Evolutionary conservation across 2,113 vertebrate species (phyloP), one percentile per base, ranked within the genome.

Genomic region (Solea solea): DNA sequence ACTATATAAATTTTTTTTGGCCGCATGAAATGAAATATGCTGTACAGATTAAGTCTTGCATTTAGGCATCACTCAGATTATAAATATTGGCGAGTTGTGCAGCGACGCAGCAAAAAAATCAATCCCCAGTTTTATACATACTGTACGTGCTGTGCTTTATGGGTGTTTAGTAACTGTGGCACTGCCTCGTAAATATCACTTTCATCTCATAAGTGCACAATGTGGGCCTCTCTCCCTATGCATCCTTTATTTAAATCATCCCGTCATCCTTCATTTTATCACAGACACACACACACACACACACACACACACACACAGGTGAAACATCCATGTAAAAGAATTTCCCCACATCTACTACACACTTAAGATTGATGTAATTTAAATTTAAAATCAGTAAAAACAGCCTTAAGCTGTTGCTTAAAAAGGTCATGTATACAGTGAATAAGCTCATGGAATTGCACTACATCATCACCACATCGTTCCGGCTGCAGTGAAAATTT

Each of bases 391-490:
- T 76, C 25, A 65, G 58, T 34, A 48, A 73, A 60, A 64, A 45
- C 0, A 4, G 34, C 34, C 34, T 34, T 34, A 6, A 34, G 34
- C 3, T 34, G 34, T 34, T 34, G 60, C 21, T 16, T 8, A n/a
- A 64, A 64, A 74, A 80, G 69, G 69, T 79, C 76, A 79, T 0
- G 5, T 34, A 34, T 34, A 6, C 57, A 15, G 66, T 59, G 46
- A 76, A 71, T 74, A 67, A 80, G 25, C 52, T 50, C 49, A 42
- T 48, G 13, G 44, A 59, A 10, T 45, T 54, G 13, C 59, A 63
- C 63, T 83, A 28, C 39, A 34, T 34, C 3, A 34, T 62, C 45
- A 45, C 45, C 0, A 4, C 12, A 56, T 21, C 21, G 21, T 60
- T 61, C 28, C 49, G 13, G 55, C 64, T 62, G 12, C 28, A 69